A percentile compares a stretch with the other conserved stretches of the same genome.
Conservation (phyloP, 2,113 vertebrate genomes). For the Hoplias malabaricus region DNA sequence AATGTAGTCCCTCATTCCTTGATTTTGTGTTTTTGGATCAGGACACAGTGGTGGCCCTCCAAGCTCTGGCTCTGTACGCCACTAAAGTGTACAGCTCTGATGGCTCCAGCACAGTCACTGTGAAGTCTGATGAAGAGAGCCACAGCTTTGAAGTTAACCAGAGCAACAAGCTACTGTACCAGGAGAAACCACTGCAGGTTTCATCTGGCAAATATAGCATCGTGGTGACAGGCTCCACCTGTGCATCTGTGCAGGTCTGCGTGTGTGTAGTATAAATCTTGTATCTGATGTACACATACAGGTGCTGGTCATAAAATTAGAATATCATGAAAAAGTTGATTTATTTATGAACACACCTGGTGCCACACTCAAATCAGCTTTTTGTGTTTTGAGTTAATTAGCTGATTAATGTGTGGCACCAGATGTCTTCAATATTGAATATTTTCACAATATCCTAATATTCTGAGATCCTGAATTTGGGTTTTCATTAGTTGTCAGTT, state of each 20-base stretch:
- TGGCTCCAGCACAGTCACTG: slow-evolving; percentile 60
- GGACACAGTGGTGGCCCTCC: slow-evolving; percentile 75
- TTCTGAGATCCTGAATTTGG: too few species aligned
- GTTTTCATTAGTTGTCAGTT: too few species aligned
- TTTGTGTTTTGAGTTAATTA: too few species aligned
- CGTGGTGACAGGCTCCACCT: slow-evolving; percentile 64
- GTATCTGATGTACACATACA: not conserved
- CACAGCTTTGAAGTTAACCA: slow-evolving; percentile 73
- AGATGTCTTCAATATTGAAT: too few species aligned
- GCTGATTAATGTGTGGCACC: too few species aligned
- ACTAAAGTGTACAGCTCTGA: slow-evolving; percentile 61
- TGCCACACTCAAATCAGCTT: too few species aligned
- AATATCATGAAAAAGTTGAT: too few species aligned
- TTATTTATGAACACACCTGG: too few species aligned
- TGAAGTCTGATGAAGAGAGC: slow-evolving; percentile 56
- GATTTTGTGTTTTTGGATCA: slow-evolving; percentile 44
- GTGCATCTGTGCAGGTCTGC: slow-evolving; percentile 77
- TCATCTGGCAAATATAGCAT: slow-evolving; percentile 67
- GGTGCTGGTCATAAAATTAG: too few species aligned
- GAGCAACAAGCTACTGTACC: slow-evolving; percentile 80
- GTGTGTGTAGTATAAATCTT: too few species aligned
- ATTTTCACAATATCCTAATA: too few species aligned
- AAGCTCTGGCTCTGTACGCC: slow-evolving; percentile 68
- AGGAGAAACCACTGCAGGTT: slow-evolving; percentile 64
- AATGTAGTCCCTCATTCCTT: slow-evolving; percentile 53